A percentile compares a stretch with the other conserved stretches of the same genome.
phyloP scores from a whole-genome alignment of 2,888 invertebrate genomes.

The Harpagoxenus sublaevis region DNA sequence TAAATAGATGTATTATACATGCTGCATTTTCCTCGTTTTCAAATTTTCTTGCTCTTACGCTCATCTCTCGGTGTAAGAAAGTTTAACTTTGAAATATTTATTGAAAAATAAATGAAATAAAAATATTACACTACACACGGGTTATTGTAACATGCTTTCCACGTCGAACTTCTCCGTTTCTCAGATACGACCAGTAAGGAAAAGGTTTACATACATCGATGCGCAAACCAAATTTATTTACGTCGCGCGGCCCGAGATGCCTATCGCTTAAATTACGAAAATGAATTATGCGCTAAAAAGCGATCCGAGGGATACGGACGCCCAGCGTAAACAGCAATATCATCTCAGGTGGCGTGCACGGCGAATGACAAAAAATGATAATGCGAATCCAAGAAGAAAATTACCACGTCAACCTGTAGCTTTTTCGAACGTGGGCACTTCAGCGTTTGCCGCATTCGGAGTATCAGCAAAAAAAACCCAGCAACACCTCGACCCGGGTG shows the following conservation, averaged over 20 bases:
- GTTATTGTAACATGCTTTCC: not conserved
- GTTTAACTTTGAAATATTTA: not conserved
- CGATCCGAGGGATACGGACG: not conserved
- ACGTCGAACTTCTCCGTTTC: not conserved
- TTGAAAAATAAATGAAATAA: not conserved
- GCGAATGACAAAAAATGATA: slow-evolving; percentile 18
- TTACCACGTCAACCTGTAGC: not conserved
- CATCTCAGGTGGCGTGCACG: not conserved
- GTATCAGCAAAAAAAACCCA: not conserved
- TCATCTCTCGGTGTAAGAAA: not conserved
- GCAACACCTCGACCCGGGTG: not conserved
- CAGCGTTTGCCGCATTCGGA: not conserved
- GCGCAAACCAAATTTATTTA: slow-evolving; percentile 24
- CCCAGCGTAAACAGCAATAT: slow-evolving; percentile 10
- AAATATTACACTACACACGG: not conserved
- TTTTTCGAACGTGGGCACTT: slow-evolving; percentile 13
- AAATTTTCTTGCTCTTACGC: not conserved
- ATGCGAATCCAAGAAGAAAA: slow-evolving; percentile 12
- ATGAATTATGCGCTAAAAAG: slow-evolving; percentile 16
- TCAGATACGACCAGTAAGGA: not conserved
- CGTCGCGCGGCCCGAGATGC: not conserved
- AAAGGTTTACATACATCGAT: not conserved
- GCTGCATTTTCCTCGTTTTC: not conserved
- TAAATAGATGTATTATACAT: slow-evolving; percentile 4
- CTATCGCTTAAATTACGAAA: slow-evolving; percentile 31